Evolutionary conservation across 2,888 invertebrate species (phyloP).

Genomic region (Aquatica leii): DNA sequence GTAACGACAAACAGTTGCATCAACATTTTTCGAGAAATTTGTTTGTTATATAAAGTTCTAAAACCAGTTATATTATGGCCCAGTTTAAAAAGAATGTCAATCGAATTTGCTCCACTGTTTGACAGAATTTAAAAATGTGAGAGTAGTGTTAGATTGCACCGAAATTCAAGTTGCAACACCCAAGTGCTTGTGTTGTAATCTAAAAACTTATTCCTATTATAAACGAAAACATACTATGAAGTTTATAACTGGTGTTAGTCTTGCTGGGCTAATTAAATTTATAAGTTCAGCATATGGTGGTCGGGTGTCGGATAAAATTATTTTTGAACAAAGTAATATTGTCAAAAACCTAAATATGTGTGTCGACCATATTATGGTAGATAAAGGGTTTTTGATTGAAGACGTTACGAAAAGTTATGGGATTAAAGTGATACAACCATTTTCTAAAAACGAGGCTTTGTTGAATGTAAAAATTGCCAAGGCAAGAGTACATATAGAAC

Average conservation of each 20-base stretch:
- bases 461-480: background rate
- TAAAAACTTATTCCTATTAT: conserved; percentile 43
- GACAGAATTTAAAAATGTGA: conserved; percentile 36
- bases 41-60: background rate
- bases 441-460: background rate
- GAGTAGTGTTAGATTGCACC: conserved; percentile 44
- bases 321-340: conserved; percentile 30
- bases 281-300: conserved; percentile 43
- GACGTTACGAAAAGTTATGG: background rate
- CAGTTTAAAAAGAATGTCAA: conserved; percentile 7
- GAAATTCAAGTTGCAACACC: conserved; percentile 41
- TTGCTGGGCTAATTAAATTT: conserved; percentile 42
- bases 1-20: background rate
- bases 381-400: conserved; percentile 26
- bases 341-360: conserved; percentile 23
- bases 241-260: conserved; percentile 44
- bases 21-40: conserved; percentile 1
- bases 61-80: conserved; percentile 9
- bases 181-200: conserved; percentile 39
- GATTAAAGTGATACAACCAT: background rate
- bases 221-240: conserved; percentile 42
- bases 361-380: conserved; percentile 41
- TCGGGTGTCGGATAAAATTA: conserved; percentile 38
- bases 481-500: conserved; percentile 15
- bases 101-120: conserved; percentile 43